Percentiles rank a stretch among this genome's conserved stretches.
Conservation (phyloP, 2,113 vertebrate genomes). For the Salvator merianae region DNA sequence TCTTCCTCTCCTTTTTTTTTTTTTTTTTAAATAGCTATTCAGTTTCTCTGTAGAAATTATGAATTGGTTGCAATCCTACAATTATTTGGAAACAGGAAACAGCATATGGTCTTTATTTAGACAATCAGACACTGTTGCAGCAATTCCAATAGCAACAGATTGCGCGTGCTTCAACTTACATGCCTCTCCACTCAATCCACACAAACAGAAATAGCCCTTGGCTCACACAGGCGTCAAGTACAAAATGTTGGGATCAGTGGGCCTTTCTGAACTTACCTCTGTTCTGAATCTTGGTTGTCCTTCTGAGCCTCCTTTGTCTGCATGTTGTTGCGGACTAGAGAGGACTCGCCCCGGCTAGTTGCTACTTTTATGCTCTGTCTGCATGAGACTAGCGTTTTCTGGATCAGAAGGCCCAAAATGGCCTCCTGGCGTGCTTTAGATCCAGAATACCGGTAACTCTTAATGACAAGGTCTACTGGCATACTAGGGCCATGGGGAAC, state of each 20-base stretch:
- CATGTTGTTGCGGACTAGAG: no score
- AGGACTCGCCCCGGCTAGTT: no score
- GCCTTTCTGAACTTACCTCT: no score
- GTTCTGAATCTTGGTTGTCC: no score
- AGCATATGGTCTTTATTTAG: neutral
- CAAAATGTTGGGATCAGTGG: neutral
- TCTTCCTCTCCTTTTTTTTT: neutral
- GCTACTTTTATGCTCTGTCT: no score
- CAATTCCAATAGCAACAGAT: neutral
- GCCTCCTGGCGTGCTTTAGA: no score
- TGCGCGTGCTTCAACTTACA: neutral
- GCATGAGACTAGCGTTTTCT: no score
- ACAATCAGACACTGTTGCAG: neutral
- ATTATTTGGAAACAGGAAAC: constrained; percentile 8
- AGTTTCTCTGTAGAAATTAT: neutral
- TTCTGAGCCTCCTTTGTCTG: no score
- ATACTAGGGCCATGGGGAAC: no score
- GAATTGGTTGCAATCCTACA: neutral
- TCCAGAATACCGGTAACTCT: no score
- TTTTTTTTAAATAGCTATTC: neutral
- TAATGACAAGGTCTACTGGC: no score
- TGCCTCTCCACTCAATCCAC: neutral
- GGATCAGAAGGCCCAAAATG: no score
- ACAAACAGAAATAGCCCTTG: neutral
- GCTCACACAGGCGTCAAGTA: neutral